Percentiles rank a stretch among this genome's conserved stretches.
These are phyloP conservation scores for Rutilus rutilus DNA, from an alignment of 2,113 vertebrate species.

Conservation along the genomic window DNA sequence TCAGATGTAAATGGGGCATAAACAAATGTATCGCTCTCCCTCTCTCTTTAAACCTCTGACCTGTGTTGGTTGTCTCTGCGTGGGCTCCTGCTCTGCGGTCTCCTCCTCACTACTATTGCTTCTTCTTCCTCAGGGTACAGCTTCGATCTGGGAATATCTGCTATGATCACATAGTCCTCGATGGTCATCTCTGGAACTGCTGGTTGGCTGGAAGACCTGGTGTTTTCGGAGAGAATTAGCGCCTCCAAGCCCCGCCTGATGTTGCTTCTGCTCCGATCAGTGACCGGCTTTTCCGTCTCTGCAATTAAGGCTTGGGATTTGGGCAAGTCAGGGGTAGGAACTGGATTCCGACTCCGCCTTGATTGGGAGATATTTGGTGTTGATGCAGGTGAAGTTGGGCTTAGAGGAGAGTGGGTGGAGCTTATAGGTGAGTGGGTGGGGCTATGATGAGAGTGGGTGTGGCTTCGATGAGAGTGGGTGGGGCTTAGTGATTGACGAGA, in stretches of 20 bases:
- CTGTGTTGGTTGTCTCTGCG: slow-evolving; percentile 83
- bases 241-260: slow-evolving; percentile 68
- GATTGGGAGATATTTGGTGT: slow-evolving; percentile 62
- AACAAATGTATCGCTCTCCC: background rate
- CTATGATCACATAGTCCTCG: slow-evolving; percentile 89
- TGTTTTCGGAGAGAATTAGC: slow-evolving; percentile 69
- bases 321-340: slow-evolving; percentile 29
- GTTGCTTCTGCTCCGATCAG: slow-evolving; percentile 68
- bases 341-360: slow-evolving; percentile 51
- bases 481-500: slow-evolving; percentile 65
- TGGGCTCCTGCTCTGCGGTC: slow-evolving; percentile 85
- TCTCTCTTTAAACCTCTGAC: slow-evolving; percentile 69
- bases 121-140: slow-evolving; percentile 81
- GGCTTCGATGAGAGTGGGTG: slow-evolving; percentile 64
- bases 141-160: slow-evolving; percentile 86
- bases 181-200: slow-evolving; percentile 76
- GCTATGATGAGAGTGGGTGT: slow-evolving; percentile 65
- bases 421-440: slow-evolving; percentile 21
- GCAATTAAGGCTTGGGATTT: slow-evolving; percentile 47
- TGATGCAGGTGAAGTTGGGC: slow-evolving; percentile 50
- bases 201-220: slow-evolving; percentile 48
- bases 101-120: slow-evolving; percentile 63
- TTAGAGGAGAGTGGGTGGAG: slow-evolving; percentile 66
- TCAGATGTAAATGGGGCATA: too few relatives aligned
- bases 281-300: slow-evolving; percentile 54